Evolutionary conservation across 37 sponge, comb jelly and placozoan genomes (phyloP).

Genomic region (Aplysina aerophoba): DNA sequence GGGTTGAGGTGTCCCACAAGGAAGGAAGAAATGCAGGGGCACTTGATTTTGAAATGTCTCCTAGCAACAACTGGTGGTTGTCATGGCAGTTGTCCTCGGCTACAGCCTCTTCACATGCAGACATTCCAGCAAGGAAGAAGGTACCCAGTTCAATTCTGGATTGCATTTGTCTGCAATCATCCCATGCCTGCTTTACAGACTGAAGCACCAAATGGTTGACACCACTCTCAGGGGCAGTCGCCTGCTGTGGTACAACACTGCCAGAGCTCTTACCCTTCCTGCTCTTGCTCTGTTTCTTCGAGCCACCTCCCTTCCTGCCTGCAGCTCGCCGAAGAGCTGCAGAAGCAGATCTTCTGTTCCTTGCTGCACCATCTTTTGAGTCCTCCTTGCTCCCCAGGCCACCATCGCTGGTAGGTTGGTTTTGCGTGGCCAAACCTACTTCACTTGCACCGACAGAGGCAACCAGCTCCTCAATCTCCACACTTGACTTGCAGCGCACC

Average conservation of each 20-base stretch:
- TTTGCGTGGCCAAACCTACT: background rate
- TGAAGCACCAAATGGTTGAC: background rate
- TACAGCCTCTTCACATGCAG: background rate
- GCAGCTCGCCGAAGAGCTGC: background rate
- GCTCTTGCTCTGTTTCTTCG: background rate
- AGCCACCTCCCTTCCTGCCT: background rate
- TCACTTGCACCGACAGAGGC: background rate
- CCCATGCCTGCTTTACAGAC: background rate
- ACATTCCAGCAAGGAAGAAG: constrained; percentile 8
- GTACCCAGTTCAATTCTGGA: background rate
- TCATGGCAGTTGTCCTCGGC: background rate
- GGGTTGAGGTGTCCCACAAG: too few species aligned
- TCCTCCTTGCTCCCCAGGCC: background rate
- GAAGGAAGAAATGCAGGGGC: too few species aligned
- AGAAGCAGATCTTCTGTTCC: background rate
- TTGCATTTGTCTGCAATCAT: background rate
- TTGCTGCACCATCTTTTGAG: background rate
- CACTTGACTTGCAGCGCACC: background rate
- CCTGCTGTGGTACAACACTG: background rate
- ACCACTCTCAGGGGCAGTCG: too few species aligned
- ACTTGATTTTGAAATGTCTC: background rate
- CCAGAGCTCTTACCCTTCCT: background rate
- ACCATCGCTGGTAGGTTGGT: too few species aligned
- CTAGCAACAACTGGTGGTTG: background rate
- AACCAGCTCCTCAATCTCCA: background rate